Evolutionary conservation across 1,140 invertebrate genomes (phyloP).

Genomic region (Thaumatotibia leucotreta): DNA sequence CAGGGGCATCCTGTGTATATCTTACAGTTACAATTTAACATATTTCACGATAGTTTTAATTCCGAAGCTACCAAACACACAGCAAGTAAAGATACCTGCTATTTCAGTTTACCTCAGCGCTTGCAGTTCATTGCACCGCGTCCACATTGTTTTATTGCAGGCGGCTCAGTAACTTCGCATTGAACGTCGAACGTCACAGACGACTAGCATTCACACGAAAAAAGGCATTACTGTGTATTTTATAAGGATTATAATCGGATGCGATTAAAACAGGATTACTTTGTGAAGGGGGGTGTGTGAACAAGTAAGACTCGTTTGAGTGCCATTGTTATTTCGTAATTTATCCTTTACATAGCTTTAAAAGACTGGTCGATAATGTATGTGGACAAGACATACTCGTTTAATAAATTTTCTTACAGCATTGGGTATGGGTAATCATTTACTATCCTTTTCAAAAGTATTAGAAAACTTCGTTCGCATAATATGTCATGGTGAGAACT

Average conservation of each 20-base stretch:
- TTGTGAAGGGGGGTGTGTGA: background rate
- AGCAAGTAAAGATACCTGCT: background rate
- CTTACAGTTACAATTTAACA: no score
- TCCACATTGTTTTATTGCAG: background rate
- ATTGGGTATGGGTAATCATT: no score
- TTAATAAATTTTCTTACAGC: no score
- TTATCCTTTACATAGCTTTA: background rate
- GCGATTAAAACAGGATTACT: background rate
- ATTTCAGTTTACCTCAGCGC: background rate
- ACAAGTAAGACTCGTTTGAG: background rate
- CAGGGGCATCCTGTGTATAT: no score
- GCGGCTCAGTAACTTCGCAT: background rate
- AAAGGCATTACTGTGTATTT: background rate
- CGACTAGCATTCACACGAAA: background rate
- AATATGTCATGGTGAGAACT: no score
- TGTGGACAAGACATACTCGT: no score
- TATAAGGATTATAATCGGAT: background rate
- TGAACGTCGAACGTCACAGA: conserved; percentile 1
- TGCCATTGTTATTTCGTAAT: background rate
- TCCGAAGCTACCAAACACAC: background rate
- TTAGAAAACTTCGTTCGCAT: no score
- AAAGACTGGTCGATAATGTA: no score
- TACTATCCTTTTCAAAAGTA: no score
- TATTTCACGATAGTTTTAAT: no score
- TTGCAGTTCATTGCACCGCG: background rate